Base-by-base conservation (phyloP, 92 coral and sea anemone species). In the Ricordea florida region DNA sequence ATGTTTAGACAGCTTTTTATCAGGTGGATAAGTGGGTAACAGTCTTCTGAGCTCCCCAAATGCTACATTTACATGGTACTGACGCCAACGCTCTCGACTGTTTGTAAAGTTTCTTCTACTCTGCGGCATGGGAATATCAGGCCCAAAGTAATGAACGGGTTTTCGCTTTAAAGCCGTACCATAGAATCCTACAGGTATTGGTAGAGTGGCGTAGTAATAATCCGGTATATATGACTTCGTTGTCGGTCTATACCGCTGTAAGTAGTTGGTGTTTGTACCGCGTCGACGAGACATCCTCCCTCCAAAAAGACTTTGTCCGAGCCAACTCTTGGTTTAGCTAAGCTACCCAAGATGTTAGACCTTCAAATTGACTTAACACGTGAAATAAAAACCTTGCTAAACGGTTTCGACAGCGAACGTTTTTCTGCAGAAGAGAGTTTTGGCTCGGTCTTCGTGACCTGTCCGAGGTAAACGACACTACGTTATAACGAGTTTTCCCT, bases 31-130 rank as follows among this genome's bases (percentile, higher is more conserved):
- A 8, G 97, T 87, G 4, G 97, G 97, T 3, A 91, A 63, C 3
- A 87, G 76, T 46, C 80, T 87, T 10, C 97, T 81, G 23, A 91
- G 97, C 18, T 91, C 97, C 13, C 85, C 87, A 35, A 91, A 91
- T 10, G 97, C 97, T 47, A 80, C 57, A 48, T 91, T 91, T 3
- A 91, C 97, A 29, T 91, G 90, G 52, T 91, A 82, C 18, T 91
- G 97, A 20, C 97, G 38, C 97, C 97, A 91, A 25, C 97, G 71
- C 35, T 91, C 97, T 6, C 97, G 84, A 35, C 90, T 91, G 74
- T 91, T 91, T 6, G 97, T 91, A 35, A 83, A 87, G 16, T 76
- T 83, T 43, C 97, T 56, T 33, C 87, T 62, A 46, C 25, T 72
- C 24, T 72, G 80, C n/a, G 44, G 8, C 44, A 37, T n/a, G n/a